A percentile compares a stretch with the other conserved stretches of the same genome.
These are phyloP conservation scores for Spizella passerina DNA, from an alignment of 2,797 vertebrate genomes.

Conservation along the genomic window DNA sequence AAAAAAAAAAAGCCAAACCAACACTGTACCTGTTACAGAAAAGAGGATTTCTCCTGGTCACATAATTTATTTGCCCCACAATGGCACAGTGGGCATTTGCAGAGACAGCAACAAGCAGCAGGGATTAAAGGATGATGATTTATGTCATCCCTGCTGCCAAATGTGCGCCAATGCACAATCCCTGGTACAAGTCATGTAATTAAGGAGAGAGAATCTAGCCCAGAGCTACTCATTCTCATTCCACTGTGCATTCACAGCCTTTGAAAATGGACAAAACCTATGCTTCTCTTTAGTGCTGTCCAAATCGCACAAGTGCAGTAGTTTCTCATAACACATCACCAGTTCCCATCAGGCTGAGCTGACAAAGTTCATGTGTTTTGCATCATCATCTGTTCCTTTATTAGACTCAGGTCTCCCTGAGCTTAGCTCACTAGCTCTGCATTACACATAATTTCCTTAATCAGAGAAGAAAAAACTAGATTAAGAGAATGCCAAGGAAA, in stretches of 20 bases:
- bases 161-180: background rate
- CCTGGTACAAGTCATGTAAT: background rate
- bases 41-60: background rate
- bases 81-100: background rate
- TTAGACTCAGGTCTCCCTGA: background rate
- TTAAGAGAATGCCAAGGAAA: background rate
- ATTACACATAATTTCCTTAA: background rate
- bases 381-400: background rate
- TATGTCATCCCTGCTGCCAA: background rate
- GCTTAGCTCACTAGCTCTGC: background rate
- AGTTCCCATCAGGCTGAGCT: background rate
- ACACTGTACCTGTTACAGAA: background rate
- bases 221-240: background rate
- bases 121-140: background rate
- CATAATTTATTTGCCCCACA: background rate
- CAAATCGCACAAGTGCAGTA: background rate
- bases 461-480: background rate
- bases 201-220: background rate
- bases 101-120: background rate
- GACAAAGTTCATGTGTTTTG: background rate
- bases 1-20: fast-evolving
- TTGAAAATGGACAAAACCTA: background rate
- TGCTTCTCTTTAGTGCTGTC: background rate
- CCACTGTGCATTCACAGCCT: background rate
- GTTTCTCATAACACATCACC: background rate